Percentiles rank a stretch among this genome's conserved stretches.
These are phyloP conservation scores for Acanthurus tractus DNA, from an alignment of 2,797 vertebrate genomes.

Conservation along the genomic window DNA sequence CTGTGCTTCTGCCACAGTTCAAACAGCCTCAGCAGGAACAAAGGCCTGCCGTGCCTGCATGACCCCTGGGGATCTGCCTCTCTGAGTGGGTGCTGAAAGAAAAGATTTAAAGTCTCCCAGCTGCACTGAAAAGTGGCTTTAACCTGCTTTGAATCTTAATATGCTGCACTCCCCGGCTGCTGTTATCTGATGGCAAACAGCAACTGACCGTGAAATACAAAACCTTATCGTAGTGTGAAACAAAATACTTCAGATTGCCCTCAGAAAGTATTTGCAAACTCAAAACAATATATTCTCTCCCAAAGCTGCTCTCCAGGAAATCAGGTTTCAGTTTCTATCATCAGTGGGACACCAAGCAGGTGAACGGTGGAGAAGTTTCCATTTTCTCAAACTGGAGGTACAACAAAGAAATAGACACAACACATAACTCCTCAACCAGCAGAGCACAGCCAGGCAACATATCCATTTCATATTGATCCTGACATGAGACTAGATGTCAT, in stretches of 20 bases:
- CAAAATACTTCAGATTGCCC: background rate
- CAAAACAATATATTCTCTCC: background rate
- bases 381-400: background rate
- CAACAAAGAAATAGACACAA: too few species aligned
- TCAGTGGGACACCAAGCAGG: background rate
- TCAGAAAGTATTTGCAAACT: background rate
- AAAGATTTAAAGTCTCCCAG: conserved; percentile 37
- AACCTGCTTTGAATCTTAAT: conserved; percentile 48
- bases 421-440: too few species aligned
- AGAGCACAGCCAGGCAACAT: too few species aligned
- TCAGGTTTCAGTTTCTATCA: background rate
- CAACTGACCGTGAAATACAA: conserved; percentile 34
- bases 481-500: too few species aligned
- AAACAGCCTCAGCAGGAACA: conserved; percentile 31
- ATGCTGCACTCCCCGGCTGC: background rate
- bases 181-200: conserved; percentile 35
- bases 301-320: background rate
- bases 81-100: conserved; percentile 36
- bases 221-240: conserved; percentile 13
- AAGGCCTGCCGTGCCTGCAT: conserved; percentile 8
- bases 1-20: conserved; percentile 15
- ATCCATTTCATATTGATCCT: too few species aligned
- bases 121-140: conserved; percentile 26
- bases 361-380: background rate
- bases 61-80: conserved; percentile 37